Evolutionary conservation across 2,113 vertebrate species (phyloP).

Genomic region (Cryptomyrus ogoouensis): DNA sequence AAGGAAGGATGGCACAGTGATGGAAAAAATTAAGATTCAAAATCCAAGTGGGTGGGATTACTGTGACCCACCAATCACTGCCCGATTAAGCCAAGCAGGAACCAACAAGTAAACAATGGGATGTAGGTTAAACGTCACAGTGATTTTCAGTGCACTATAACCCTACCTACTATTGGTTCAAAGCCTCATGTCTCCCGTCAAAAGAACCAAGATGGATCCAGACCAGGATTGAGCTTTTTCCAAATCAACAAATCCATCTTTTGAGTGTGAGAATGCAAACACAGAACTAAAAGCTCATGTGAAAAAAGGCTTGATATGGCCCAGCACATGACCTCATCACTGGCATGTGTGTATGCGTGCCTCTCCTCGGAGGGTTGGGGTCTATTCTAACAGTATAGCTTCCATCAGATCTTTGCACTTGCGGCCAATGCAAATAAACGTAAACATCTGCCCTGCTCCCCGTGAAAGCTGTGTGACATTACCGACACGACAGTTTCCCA

Average conservation of each 20-base stretch:
- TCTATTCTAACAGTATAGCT: conserved; percentile 34
- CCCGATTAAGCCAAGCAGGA: background rate
- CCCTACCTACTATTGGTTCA: background rate
- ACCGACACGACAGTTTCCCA: conserved; percentile 42
- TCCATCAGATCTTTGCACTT: conserved; percentile 31
- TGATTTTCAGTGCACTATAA: background rate
- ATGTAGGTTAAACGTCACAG: background rate
- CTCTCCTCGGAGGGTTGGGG: background rate
- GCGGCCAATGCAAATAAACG: conserved; percentile 56
- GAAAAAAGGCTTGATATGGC: conserved; percentile 8
- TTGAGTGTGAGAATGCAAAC: background rate
- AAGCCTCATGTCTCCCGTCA: background rate
- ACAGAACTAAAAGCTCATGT: background rate
- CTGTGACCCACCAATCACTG: background rate
- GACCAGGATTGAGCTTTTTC: background rate
- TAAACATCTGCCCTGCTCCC: conserved; percentile 52
- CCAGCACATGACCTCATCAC: conserved; percentile 17
- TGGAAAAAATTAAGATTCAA: background rate
- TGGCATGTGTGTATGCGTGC: conserved; percentile 27
- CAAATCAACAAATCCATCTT: background rate
- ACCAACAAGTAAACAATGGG: background rate
- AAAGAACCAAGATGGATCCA: background rate
- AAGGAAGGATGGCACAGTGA: background rate
- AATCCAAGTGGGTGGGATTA: background rate
- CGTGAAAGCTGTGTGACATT: conserved; percentile 38